phyloP scores from a whole-genome alignment of 2,113 vertebrate genomes.

The Coracopsis vasa region DNA sequence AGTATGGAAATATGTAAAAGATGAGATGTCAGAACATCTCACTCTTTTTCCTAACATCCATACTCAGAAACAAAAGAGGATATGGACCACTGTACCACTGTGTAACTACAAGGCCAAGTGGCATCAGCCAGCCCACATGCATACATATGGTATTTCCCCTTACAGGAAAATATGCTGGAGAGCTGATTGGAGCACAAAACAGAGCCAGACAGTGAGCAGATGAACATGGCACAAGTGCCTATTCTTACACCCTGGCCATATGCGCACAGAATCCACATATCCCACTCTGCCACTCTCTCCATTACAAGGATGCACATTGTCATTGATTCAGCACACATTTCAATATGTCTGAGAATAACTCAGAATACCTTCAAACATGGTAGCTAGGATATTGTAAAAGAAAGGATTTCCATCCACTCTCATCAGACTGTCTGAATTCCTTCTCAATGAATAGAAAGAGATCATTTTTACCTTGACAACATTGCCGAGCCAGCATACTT shows the following conservation, averaged over 20 bases:
- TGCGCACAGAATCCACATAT: neutral
- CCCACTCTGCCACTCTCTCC: neutral
- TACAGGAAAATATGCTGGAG: neutral
- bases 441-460: neutral
- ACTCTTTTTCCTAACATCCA: neutral
- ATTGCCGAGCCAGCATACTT: neutral
- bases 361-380: neutral
- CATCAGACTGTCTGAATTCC: neutral
- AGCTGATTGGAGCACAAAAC: neutral
- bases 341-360: neutral
- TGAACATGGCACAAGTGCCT: neutral
- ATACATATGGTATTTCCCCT: neutral
- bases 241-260: neutral
- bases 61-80: neutral
- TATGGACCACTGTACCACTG: neutral
- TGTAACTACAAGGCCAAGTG: neutral
- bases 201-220: neutral
- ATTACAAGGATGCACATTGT: too few relatives aligned
- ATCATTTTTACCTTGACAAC: neutral
- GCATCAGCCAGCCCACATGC: neutral
- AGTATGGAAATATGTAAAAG: neutral
- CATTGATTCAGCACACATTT: neutral
- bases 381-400: neutral
- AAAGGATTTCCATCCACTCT: neutral
- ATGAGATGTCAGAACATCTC: fast-evolving